Conservation (phyloP, 2,888 invertebrate species). For the Thumatha senex region DNA sequence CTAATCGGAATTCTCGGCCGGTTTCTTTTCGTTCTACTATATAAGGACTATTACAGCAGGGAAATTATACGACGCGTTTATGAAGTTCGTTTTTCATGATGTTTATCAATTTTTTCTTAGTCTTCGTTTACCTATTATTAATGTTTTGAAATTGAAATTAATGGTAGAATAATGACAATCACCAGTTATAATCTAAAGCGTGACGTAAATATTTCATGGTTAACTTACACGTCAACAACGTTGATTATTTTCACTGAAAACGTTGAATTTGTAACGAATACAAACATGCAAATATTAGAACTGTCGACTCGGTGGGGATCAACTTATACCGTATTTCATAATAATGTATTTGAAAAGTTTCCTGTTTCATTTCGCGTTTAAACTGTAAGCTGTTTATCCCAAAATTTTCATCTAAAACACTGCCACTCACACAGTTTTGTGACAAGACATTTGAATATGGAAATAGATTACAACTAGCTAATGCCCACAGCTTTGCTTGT, state of each 20-base stretch:
- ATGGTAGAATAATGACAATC: neutral
- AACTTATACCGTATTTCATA: constrained; percentile 53
- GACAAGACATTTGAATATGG: constrained; percentile 35
- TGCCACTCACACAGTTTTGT: constrained; percentile 47
- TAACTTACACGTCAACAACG: constrained; percentile 7
- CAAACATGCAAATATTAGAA: constrained; percentile 53
- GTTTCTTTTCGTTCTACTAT: too few species aligned
- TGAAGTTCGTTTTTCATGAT: too few species aligned
- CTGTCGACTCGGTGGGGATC: constrained; percentile 41
- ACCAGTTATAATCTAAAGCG: neutral
- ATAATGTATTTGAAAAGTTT: constrained; percentile 60
- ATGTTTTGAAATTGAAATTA: too few species aligned
- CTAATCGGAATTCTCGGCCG: too few species aligned
- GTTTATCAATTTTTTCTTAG: too few species aligned
- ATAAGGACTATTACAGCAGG: too few species aligned
- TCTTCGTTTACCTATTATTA: too few species aligned
- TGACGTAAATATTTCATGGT: neutral
- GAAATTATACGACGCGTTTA: too few species aligned
- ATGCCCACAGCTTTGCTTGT: too few species aligned
- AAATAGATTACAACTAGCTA: constrained; percentile 33
- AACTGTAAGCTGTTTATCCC: constrained; percentile 32
- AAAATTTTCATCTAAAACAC: constrained; percentile 42
- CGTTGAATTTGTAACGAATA: constrained; percentile 35
- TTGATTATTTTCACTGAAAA: constrained; percentile 26
- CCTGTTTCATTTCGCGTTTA: constrained; percentile 48